Evolutionary conservation across 2,888 invertebrate genomes (phyloP).

Genomic region (Cremastobaeus sp.): DNA sequence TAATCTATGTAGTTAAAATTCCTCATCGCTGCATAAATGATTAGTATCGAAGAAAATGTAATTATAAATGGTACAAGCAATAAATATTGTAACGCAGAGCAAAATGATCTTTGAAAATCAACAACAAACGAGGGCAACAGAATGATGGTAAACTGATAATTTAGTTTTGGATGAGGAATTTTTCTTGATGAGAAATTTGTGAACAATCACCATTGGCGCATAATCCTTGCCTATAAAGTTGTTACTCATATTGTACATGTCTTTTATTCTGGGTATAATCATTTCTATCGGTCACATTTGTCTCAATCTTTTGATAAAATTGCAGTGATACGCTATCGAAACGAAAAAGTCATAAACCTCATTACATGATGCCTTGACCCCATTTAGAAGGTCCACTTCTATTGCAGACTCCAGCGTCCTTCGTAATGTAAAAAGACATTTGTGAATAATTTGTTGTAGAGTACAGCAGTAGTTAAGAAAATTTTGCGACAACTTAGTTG

Average conservation of each 20-base stretch:
- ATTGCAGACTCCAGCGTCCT: too few species aligned
- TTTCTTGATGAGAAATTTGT: not conserved
- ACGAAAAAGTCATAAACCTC: too few species aligned
- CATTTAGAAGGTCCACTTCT: too few species aligned
- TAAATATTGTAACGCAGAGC: constrained; percentile 26
- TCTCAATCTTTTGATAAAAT: too few species aligned
- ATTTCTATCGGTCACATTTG: too few species aligned
- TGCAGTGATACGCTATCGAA: too few species aligned
- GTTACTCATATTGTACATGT: constrained; percentile 1
- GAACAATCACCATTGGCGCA: constrained; percentile 5
- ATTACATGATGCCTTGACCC: too few species aligned
- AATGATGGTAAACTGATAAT: not conserved
- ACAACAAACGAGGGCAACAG: not conserved
- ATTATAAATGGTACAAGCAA: constrained; percentile 14
- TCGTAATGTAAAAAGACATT: too few species aligned
- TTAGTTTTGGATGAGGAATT: constrained; percentile 22
- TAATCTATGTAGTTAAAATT: constrained; percentile 25
- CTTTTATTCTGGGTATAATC: too few species aligned
- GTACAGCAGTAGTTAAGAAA: too few species aligned
- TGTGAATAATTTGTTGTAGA: too few species aligned
- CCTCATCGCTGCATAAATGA: constrained; percentile 19
- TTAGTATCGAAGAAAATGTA: not conserved
- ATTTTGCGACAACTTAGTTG: too few species aligned
- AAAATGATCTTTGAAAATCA: constrained; percentile 3
- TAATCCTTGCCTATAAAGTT: constrained; percentile 12